Conservation (phyloP, 2,113 vertebrate species). For the Salvelinus namaycush region DNA sequence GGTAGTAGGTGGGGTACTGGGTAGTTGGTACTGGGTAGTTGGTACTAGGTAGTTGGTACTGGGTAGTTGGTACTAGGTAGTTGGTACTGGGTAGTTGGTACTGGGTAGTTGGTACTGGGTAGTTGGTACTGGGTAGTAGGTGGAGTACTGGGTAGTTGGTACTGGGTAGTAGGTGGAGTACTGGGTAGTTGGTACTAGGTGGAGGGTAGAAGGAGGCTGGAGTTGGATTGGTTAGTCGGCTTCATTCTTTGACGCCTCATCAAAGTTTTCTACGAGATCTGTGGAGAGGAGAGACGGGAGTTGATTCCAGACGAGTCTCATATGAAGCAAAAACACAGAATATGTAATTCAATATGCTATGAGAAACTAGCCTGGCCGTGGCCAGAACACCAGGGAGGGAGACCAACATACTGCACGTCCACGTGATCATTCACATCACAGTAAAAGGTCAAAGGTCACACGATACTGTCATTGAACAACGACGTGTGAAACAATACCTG, state of each 20-base stretch:
- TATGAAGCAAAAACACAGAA: too few species aligned
- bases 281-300: conserved; percentile 36
- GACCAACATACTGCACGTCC: too few species aligned
- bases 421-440: background rate
- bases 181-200: background rate
- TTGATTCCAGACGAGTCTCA: background rate
- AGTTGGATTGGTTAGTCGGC: conserved; percentile 80
- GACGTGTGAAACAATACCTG: conserved; percentile 73
- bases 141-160: background rate
- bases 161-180: too few species aligned
- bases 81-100: too few species aligned
- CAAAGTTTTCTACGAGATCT: conserved; percentile 99
- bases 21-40: too few species aligned
- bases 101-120: background rate
- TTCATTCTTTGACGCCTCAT: conserved; percentile 98
- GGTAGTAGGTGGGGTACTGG: background rate
- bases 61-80: too few species aligned
- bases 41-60: too few species aligned
- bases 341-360: background rate
- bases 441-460: background rate
- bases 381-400: too few species aligned
- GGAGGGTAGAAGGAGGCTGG: background rate
- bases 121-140: too few species aligned
- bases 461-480: background rate
- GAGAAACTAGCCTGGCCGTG: background rate